phyloP scores from a whole-genome alignment of 2,113 vertebrate genomes.

The Gobio gobio region DNA sequence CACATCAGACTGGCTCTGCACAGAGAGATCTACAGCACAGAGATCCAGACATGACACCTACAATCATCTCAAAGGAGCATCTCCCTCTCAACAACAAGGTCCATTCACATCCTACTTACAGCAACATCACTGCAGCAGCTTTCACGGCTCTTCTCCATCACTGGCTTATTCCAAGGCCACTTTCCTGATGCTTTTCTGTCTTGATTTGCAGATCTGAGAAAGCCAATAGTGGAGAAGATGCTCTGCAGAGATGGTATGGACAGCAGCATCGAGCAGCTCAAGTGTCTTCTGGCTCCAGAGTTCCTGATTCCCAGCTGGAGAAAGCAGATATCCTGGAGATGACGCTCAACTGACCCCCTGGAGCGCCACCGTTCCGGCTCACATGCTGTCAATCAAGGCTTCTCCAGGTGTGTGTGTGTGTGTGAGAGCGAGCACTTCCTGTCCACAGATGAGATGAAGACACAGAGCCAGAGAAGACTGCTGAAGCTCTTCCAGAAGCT shows the following conservation, averaged over 20 bases:
- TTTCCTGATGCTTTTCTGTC: conserved; percentile 9
- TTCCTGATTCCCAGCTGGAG: conserved; percentile 72
- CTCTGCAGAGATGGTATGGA: conserved; percentile 57
- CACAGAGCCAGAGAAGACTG: conserved; percentile 20
- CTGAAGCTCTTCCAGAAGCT: conserved; percentile 29
- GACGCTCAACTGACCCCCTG: conserved; percentile 53
- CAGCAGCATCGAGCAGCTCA: conserved; percentile 68
- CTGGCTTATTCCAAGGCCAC: neutral
- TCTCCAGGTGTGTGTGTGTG: conserved; percentile 44
- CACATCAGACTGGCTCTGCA: conserved; percentile 65
- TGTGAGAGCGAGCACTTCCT: conserved; percentile 46
- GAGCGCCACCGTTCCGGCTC: neutral
- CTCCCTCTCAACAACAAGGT: conserved; percentile 68
- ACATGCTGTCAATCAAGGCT: conserved; percentile 51
- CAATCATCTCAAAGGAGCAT: conserved; percentile 65
- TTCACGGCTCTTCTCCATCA: neutral
- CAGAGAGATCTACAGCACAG: conserved; percentile 64
- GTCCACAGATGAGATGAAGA: conserved; percentile 50
- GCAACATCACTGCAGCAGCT: conserved; percentile 53
- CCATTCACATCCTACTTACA: conserved; percentile 53
- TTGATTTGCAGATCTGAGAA: conserved; percentile 56
- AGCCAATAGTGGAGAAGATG: conserved; percentile 59
- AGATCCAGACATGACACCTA: conserved; percentile 70
- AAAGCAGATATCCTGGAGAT: conserved; percentile 74
- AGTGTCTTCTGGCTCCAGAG: conserved; percentile 69